Percentiles rank a stretch among this genome's conserved stretches.
Evolutionary conservation across 2,797 vertebrate species (phyloP).

Genomic region (Alca torda): DNA sequence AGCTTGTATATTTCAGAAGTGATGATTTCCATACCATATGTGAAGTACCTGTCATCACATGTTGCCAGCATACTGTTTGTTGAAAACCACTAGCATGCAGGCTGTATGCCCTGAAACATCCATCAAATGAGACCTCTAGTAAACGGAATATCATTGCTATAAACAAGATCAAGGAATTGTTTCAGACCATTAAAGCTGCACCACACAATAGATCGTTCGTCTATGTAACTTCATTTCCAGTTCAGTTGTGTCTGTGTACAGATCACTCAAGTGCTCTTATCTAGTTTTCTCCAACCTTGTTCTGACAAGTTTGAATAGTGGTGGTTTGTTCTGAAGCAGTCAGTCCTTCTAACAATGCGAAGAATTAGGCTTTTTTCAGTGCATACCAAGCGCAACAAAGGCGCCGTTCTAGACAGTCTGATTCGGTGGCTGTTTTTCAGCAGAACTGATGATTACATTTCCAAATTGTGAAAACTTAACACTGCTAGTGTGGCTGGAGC

Average conservation of each 20-base stretch:
- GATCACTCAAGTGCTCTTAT: conserved; percentile 58
- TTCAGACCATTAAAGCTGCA: conserved; percentile 32
- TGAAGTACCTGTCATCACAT: not conserved
- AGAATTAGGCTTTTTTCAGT: conserved; percentile 70
- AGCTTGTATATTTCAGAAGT: not conserved
- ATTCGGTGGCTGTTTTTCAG: conserved; percentile 46
- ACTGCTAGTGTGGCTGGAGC: not conserved
- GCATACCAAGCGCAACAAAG: not conserved
- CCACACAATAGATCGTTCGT: not conserved
- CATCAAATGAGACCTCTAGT: not conserved
- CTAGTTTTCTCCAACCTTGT: conserved; percentile 46
- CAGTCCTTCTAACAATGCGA: conserved; percentile 41
- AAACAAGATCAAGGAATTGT: not conserved
- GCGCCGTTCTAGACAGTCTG: not conserved
- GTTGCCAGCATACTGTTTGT: not conserved
- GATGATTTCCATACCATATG: not conserved
- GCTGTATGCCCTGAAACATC: not conserved
- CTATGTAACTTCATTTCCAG: conserved; percentile 46
- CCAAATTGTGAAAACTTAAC: conserved; percentile 48
- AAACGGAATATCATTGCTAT: not conserved
- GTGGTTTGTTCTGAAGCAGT: conserved; percentile 63
- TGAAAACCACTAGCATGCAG: not conserved
- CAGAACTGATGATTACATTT: conserved; percentile 61
- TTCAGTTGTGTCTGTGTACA: conserved; percentile 36
- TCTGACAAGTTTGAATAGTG: conserved; percentile 63